Conservation (phyloP, 2,888 invertebrate species). For the Drepana falcataria region DNA sequence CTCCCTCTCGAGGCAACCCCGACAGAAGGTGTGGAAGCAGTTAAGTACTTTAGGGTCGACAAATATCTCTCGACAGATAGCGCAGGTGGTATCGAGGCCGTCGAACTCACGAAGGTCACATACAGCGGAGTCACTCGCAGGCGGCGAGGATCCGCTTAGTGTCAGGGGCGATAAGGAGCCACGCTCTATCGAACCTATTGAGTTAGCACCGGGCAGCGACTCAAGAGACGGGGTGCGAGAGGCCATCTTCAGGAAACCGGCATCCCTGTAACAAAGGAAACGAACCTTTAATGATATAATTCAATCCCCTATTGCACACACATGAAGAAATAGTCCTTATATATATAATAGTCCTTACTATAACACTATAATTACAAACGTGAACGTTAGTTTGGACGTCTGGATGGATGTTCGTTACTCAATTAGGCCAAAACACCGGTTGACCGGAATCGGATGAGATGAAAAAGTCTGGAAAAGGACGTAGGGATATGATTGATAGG, state of each 20-base stretch:
- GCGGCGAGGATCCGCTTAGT: slow-evolving; percentile 92
- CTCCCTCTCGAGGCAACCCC: slow-evolving; percentile 87
- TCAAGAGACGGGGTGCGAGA: slow-evolving; percentile 95
- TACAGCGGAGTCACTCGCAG: slow-evolving; percentile 90
- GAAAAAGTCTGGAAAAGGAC: too few relatives aligned
- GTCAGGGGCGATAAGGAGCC: slow-evolving; percentile 90
- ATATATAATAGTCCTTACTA: too few relatives aligned
- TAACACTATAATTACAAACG: too few relatives aligned
- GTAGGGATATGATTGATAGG: too few relatives aligned
- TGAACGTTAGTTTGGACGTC: too few relatives aligned
- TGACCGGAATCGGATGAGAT: too few relatives aligned
- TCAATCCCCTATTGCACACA: too few relatives aligned
- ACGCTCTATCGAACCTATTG: slow-evolving; percentile 92
- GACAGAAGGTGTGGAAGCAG: slow-evolving; percentile 92
- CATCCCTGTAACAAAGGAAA: slow-evolving; percentile 84
- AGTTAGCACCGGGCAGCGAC: slow-evolving; percentile 94
- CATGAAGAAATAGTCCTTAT: neutral
- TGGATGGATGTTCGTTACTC: too few relatives aligned
- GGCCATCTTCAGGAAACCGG: slow-evolving; percentile 95
- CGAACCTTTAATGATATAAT: slow-evolving; percentile 7
- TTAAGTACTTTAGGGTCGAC: slow-evolving; percentile 86
- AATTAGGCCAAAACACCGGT: too few relatives aligned
- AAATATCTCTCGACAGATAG: slow-evolving; percentile 87
- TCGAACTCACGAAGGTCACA: slow-evolving; percentile 84
- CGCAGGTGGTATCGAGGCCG: slow-evolving; percentile 81